Base-by-base conservation (phyloP, 2,888 invertebrate species). In the Platynereis dumerilii region DNA sequence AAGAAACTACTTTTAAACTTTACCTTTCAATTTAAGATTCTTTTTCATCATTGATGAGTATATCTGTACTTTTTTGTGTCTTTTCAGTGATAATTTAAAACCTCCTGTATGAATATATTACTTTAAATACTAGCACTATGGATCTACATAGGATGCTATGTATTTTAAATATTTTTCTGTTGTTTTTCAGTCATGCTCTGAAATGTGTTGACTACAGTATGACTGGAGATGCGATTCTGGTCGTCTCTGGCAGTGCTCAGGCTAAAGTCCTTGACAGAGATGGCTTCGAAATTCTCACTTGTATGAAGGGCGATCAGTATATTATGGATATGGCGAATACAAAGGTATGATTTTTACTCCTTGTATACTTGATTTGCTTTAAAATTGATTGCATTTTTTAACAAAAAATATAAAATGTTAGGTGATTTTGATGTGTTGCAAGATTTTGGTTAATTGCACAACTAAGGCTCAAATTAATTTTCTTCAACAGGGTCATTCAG, bases 241-340 rank as follows among this genome's bases (percentile, higher is more conserved):
- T 99, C 0, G 89, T 96, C 58, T 92, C 96, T 2, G 98, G 97
- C 0, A 91, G 94, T 52, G 91, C 84, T 2, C 85, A 85, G 69
- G 84, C 96, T 0, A 97, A 97, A 85, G 91, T 98, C 0, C 85
- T 98, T 17, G 96, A 96, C 78, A 86, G 97, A 27, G 97, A 98
- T 80, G 97, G 97, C 0, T 93, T 94, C 76, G 96, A 96, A 62
- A 90, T 93, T 65, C 87, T 94, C 53, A 94, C 96, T 85, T 96
- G 96, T 78, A 91, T 92, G 0, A 96, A 95, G 84, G 98, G 96
- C 0, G 95, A 96, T 84, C 94, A 94, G 82, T 99, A 99, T 78
- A 92, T 99, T 24, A 91, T 91, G 0, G 98, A 99, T 65, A 78
- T 77, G 75, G 76, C 80, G 20, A 80, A 76, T 66, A 83, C 83